Percentiles rank a stretch among this genome's conserved stretches.
Evolutionary conservation across 35 echinoderm and acorn worm genomes (phyloP).

Genomic region (Chiridota heheva): DNA sequence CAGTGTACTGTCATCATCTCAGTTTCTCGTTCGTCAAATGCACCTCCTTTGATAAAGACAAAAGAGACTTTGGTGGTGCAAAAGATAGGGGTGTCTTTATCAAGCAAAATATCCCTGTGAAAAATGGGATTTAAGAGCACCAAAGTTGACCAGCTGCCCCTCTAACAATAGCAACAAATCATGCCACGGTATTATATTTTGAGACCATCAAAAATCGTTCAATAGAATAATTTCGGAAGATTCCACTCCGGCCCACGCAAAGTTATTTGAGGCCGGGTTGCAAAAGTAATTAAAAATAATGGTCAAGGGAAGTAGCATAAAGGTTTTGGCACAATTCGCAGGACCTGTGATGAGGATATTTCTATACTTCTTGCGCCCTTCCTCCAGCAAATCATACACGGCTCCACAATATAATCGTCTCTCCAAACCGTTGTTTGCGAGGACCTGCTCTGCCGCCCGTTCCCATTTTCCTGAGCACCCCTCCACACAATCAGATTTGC

Average conservation of each 20-base stretch:
- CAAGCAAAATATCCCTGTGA: not conserved
- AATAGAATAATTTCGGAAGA: constrained; percentile 8
- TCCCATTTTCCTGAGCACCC: too few relatives aligned
- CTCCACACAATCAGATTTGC: too few relatives aligned
- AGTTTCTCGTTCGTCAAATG: constrained; percentile 1
- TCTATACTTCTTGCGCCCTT: not conserved
- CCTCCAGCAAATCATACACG: not conserved
- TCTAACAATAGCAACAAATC: constrained; percentile 22
- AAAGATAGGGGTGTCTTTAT: not conserved
- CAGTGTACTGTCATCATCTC: constrained; percentile 34
- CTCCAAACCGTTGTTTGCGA: too few relatives aligned
- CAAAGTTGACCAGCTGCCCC: constrained; percentile 1
- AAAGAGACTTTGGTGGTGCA: not conserved
- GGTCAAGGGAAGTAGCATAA: not conserved
- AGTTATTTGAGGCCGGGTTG: constrained; percentile 17
- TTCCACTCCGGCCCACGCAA: constrained; percentile 17
- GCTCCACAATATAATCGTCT: too few relatives aligned
- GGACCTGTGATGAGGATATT: constrained; percentile 12
- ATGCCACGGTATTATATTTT: constrained; percentile 17
- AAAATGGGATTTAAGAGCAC: constrained; percentile 13
- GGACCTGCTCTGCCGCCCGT: too few relatives aligned
- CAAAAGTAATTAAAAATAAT: not conserved
- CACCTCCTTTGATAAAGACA: not conserved
- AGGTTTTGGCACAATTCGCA: constrained; percentile 24
- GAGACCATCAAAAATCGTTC: constrained; percentile 14